Evolutionary conservation across 2,888 invertebrate species (phyloP), one percentile per base, ranked within the genome.

Genomic region (Trichacis sp.): DNA sequence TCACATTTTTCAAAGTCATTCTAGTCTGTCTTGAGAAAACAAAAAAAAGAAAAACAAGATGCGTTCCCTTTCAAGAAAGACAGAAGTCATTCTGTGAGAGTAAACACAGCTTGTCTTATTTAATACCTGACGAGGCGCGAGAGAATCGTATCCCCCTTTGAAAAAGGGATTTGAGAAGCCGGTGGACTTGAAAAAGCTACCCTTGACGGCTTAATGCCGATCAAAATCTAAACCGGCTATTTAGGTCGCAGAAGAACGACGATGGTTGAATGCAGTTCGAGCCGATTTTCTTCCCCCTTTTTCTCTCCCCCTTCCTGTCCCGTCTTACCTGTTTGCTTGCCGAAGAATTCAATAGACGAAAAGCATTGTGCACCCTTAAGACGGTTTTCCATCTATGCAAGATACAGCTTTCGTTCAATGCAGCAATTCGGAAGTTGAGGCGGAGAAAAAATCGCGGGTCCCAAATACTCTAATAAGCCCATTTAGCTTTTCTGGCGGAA

Each of bases 181-280:
- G 69, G 73, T 58, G n/a, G 71, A 69, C 74, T 75, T 75, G 66
- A 77, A 78, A 79, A 79, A 77, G 77, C 77, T 73, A 76, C 75
- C 69, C 79, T 78, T 79, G 81, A 82, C 82, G 76, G 75, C 80
- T 80, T 81, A 81, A 82, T 82, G 69, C 77, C 80, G 81, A 81
- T 81, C 80, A 74, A 75, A 77, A 77, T 76, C 76, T 77, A 73
- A 78, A 75, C 71, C 74, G 68, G 71, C 77, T 73, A 79, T 82
- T 80, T 81, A 79, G 70, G 65, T 74, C 64, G 67, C 71, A 66
- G 57, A 55, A 55, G 56, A 70, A 57, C 70, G 48, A 71, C 57
- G 47, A 71, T 59, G 48, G 43, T 24, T 43, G 43, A 48, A 49
- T 57, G 54, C 29, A 38, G 47, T 19, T 29, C 42, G 29, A 57